Base-by-base conservation (phyloP, 2,888 invertebrate species). In the Rhyacophila evoluta region DNA sequence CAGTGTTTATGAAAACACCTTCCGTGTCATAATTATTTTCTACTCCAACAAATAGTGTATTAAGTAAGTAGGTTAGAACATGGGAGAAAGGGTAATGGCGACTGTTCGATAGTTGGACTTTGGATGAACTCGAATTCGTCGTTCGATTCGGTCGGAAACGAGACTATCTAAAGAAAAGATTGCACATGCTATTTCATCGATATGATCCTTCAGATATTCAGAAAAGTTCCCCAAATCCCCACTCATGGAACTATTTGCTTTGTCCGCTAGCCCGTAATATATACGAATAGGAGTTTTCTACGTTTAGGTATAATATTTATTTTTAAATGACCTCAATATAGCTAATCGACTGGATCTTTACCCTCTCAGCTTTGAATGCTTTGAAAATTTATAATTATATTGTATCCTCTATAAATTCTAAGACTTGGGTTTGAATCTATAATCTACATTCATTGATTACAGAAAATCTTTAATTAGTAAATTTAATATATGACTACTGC, bases 81-180 rank as follows among this genome's bases (percentile, higher is more conserved):
- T 69, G 78, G 78, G 78, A 74, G 78, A 74, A 74, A 78, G 78
- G 74, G 78, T 78, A 78, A 69, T 78, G 27, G 37, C 33, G 69
- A 69, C 29, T 69, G 19, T 69, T 69, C 33, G 69, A 69, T 69
- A 69, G 28, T 69, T 33, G 33, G 69, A 69, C 33, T 29, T 69
- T 28, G 6, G 69, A 8, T 19, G 69, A 69, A 15, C 69, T 69
- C 69, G 8, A 28, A 55, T 1, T 15, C 69, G 8, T 0, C 12
- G 69, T 69, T 28, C 19, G 69, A 28, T n/a, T 28, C 19, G 11
- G 28, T 28, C 12, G 69, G 28, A 69, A 12, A 39, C 39, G 39
- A 19, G 55, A 55, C 55, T 55, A 6, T 10, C 10, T n/a, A 55
- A 55, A 55, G 19, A 55, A 25, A 55, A 55, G 19, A 55, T 55